These are phyloP conservation scores for Varroa destructor DNA, from an alignment of 1,140 invertebrate genomes.

Conservation along the genomic window DNA sequence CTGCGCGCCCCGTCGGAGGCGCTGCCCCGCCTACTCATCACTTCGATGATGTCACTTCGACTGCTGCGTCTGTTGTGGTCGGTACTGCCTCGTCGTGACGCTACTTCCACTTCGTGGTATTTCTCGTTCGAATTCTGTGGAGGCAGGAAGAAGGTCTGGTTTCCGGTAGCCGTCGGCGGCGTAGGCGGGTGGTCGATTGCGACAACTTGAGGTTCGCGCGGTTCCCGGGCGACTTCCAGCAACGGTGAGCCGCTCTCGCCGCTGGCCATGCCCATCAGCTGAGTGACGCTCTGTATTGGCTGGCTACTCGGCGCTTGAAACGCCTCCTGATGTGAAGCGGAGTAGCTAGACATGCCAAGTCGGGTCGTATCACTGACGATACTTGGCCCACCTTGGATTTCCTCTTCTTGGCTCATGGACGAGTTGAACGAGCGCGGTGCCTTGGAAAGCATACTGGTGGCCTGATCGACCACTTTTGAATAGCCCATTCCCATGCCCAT, in stretches of 20 bases:
- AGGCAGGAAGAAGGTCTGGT: constrained; percentile 24
- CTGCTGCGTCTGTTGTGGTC: constrained; percentile 2
- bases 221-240: background rate
- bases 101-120: constrained; percentile 20
- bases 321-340: constrained; percentile 3
- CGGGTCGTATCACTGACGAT: background rate
- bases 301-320: constrained; percentile 24
- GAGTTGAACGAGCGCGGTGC: constrained; percentile 9
- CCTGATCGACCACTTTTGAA: constrained; percentile 19
- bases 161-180: constrained; percentile 5
- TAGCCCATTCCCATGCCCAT: constrained; percentile 2
- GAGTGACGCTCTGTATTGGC: constrained; percentile 23
- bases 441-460: constrained; percentile 23
- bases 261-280: constrained; percentile 5
- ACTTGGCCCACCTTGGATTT: constrained; percentile 19
- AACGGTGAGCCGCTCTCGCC: background rate
- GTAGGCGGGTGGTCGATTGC: constrained; percentile 21
- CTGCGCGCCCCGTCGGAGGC: constrained; percentile 14
- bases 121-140: constrained; percentile 21
- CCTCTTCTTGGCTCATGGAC: background rate
- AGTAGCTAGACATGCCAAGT: background rate
- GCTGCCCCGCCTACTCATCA: constrained; percentile 16
- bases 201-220: constrained; percentile 1
- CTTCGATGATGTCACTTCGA: constrained; percentile 10
- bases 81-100: constrained; percentile 7